Conservation (phyloP, 92 coral and sea anemone genomes). For the Siderastrea siderea region DNA sequence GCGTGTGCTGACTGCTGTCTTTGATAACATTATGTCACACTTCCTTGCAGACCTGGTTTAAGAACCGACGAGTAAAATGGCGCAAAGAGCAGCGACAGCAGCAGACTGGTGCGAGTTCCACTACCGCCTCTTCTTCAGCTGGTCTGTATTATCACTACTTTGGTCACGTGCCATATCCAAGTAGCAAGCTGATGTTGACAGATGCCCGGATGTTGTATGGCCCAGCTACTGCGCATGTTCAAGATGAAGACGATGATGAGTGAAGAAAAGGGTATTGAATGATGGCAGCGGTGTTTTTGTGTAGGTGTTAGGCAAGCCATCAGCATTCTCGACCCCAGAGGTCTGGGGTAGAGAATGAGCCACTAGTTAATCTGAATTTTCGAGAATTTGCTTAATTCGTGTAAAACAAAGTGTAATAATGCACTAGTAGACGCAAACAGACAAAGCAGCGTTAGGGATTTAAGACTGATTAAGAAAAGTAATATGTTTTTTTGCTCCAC, state of each 20-base stretch:
- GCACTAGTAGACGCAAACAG: too few species aligned
- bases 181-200: background rate
- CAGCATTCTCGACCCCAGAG: too few species aligned
- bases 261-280: background rate
- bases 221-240: background rate
- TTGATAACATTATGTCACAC: too few species aligned
- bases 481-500: too few species aligned
- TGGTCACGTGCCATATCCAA: constrained; percentile 38
- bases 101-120: background rate
- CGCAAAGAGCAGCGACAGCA: constrained; percentile 19
- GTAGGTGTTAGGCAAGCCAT: background rate
- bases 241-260: background rate
- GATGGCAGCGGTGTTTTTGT: background rate
- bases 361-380: too few species aligned
- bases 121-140: background rate
- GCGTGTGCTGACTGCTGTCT: too few species aligned
- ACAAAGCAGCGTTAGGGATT: too few species aligned
- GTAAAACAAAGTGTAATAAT: too few species aligned
- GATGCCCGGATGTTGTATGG: constrained; percentile 28
- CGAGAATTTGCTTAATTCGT: too few species aligned
- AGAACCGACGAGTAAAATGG: constrained; percentile 66
- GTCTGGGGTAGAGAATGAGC: too few species aligned
- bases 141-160: background rate
- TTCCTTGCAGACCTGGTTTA: constrained; percentile 48
- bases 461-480: too few species aligned